These are phyloP conservation scores for Valencia hispanica DNA, from an alignment of 2,797 vertebrate genomes.

Conservation along the genomic window DNA sequence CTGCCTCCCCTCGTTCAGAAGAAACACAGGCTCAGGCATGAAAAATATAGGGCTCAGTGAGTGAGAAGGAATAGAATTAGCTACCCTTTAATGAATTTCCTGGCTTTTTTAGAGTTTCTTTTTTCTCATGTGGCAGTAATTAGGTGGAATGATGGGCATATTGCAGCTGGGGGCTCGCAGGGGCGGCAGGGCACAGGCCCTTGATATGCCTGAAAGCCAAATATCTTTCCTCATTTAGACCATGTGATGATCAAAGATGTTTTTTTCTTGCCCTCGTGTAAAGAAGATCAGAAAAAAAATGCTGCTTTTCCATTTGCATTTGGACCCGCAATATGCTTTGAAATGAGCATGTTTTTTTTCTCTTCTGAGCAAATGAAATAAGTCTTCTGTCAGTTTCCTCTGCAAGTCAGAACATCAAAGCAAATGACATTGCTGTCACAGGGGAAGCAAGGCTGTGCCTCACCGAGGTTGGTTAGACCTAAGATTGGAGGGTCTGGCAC, in stretches of 20 bases:
- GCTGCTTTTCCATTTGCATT: conserved; percentile 79
- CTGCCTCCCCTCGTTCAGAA: conserved; percentile 63
- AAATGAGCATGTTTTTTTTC: conserved; percentile 77
- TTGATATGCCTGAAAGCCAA: conserved; percentile 76
- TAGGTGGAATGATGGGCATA: conserved; percentile 78
- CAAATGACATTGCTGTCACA: conserved; percentile 74
- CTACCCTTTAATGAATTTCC: conserved; percentile 80
- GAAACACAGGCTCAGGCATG: conserved; percentile 69
- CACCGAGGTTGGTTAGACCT: conserved; percentile 66
- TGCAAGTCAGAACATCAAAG: conserved; percentile 83
- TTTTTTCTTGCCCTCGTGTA: conserved; percentile 69
- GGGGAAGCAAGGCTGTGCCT: conserved; percentile 68
- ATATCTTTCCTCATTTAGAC: conserved; percentile 80
- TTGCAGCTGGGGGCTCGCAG: conserved; percentile 72
- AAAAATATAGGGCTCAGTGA: conserved; percentile 79
- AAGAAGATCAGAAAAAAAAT: conserved; percentile 77
- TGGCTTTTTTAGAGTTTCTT: conserved; percentile 71
- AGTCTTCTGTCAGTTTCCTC: conserved; percentile 80
- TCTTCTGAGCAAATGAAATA: conserved; percentile 80
- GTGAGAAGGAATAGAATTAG: conserved; percentile 79
- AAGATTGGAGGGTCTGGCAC: conserved; percentile 58
- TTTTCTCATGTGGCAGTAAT: conserved; percentile 76
- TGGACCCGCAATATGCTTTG: conserved; percentile 77
- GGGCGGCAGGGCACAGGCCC: conserved; percentile 71
- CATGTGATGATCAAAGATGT: conserved; percentile 83